phyloP scores from a whole-genome alignment of 2,888 invertebrate species.

The Synanthedon andrenaeformis region DNA sequence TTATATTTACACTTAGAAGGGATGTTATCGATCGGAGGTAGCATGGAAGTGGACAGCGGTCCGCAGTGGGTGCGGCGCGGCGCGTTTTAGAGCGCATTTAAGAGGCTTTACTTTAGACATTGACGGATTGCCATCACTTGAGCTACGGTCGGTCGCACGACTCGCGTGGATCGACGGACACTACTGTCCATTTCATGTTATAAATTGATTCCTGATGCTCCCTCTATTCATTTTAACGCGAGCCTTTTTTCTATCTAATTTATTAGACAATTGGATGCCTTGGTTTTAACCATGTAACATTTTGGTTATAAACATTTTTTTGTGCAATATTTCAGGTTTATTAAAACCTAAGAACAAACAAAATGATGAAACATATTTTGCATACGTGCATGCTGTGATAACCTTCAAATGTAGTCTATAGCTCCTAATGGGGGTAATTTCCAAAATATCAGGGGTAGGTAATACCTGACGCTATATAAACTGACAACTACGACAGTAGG shows the following conservation, averaged over 20 bases:
- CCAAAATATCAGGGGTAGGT: too few species aligned
- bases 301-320: too few species aligned
- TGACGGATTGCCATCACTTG: conserved; percentile 50
- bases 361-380: too few species aligned
- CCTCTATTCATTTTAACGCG: conserved; percentile 17
- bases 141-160: conserved; percentile 15
- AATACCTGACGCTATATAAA: too few species aligned
- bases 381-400: too few species aligned
- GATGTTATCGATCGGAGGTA: conserved; percentile 32
- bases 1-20: conserved; percentile 2
- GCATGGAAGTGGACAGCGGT: conserved; percentile 36
- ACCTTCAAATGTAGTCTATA: too few species aligned
- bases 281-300: too few species aligned
- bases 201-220: conserved; percentile 21
- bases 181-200: conserved; percentile 13
- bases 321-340: too few species aligned
- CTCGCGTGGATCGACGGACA: conserved; percentile 14
- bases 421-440: too few species aligned
- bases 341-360: too few species aligned
- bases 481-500: too few species aligned
- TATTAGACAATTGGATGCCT: conserved; percentile 3
- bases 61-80: conserved; percentile 14
- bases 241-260: conserved; percentile 9
- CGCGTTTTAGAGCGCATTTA: conserved; percentile 56
- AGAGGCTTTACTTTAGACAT: conserved; percentile 54